Evolutionary conservation across 1,140 invertebrate species (phyloP).

Genomic region (Zelostemma sp.): DNA sequence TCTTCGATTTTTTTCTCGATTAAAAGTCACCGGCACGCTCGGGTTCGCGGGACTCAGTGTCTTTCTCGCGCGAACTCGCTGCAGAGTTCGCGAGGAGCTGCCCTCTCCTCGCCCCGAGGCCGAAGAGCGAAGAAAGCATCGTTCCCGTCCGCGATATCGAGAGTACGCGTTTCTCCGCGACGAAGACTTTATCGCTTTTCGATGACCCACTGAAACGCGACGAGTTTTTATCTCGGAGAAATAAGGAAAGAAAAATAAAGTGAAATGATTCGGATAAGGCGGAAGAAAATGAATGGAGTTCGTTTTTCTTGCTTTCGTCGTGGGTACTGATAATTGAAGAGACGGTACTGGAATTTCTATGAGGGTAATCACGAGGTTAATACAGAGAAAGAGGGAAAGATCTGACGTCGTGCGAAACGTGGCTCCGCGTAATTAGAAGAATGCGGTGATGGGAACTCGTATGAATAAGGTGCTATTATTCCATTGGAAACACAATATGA

Average conservation of each 20-base stretch:
- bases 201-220: too few relatives aligned
- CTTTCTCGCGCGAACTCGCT: background rate
- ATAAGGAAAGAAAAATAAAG: too few relatives aligned
- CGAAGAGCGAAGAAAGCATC: too few relatives aligned
- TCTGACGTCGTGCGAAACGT: background rate
- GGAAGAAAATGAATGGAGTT: background rate
- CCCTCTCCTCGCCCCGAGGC: too few relatives aligned
- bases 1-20: background rate
- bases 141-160: too few relatives aligned
- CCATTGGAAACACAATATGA: background rate
- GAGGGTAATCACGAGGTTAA: background rate
- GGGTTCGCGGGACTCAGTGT: background rate
- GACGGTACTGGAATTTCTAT: background rate
- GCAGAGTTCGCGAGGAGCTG: too few relatives aligned
- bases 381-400: background rate
- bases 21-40: background rate
- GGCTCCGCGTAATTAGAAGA: background rate
- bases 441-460: background rate
- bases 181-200: too few relatives aligned
- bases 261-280: too few relatives aligned
- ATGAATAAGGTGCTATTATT: background rate
- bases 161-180: too few relatives aligned
- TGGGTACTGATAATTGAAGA: background rate
- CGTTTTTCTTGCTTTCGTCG: background rate
- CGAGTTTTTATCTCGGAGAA: too few relatives aligned